Evolutionary conservation across 2,888 invertebrate species (phyloP).

Genomic region (Eurytoma adleriae): DNA sequence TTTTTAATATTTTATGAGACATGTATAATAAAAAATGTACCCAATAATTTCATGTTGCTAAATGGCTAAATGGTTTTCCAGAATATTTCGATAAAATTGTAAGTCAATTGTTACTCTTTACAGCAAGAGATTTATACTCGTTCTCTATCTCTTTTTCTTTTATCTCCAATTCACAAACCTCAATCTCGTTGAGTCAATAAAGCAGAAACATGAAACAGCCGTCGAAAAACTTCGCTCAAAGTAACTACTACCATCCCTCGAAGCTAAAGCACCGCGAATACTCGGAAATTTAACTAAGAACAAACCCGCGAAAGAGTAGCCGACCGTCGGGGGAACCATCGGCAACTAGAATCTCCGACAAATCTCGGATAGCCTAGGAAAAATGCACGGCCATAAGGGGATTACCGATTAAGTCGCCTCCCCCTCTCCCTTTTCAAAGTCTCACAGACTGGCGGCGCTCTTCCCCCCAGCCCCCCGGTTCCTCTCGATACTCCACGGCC

Average conservation of each 20-base stretch:
- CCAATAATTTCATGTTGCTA: too few relatives aligned
- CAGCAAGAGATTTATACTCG: too few relatives aligned
- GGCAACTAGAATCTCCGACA: conserved; percentile 37
- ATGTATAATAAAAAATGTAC: too few relatives aligned
- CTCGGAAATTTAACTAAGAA: conserved; percentile 34
- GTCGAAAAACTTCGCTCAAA: too few relatives aligned
- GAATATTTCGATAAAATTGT: too few relatives aligned
- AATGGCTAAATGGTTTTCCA: too few relatives aligned
- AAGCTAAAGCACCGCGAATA: neutral
- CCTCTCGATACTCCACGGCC: neutral
- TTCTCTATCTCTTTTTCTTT: too few relatives aligned
- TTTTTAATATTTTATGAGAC: too few relatives aligned
- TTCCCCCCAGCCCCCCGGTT: neutral
- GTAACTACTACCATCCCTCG: neutral
- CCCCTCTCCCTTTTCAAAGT: conserved; percentile 41
- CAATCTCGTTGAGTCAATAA: too few relatives aligned
- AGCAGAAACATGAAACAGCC: too few relatives aligned
- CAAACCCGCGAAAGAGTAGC: conserved; percentile 22
- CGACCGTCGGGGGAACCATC: conserved; percentile 43
- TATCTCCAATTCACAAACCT: neutral
- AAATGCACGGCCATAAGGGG: conserved; percentile 44
- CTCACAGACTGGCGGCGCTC: conserved; percentile 33
- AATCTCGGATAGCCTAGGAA: conserved; percentile 36
- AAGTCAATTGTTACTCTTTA: too few relatives aligned
- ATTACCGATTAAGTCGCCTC: conserved; percentile 40